These are phyloP conservation scores for Drosophila novamexicana DNA, from an alignment of 1,140 invertebrate species.

Conservation along the genomic window DNA sequence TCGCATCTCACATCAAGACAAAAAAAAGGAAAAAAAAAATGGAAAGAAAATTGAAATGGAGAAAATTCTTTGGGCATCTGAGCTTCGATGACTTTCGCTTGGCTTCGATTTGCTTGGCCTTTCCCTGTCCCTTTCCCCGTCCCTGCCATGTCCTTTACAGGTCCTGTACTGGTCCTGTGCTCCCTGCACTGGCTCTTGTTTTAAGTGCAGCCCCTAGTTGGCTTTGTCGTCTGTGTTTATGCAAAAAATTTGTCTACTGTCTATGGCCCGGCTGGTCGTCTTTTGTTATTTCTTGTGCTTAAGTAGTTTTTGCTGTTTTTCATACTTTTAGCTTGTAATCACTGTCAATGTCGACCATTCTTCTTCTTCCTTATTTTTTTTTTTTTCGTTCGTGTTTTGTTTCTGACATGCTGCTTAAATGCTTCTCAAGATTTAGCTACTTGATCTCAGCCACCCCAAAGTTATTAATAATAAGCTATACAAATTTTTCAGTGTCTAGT, in stretches of 20 bases:
- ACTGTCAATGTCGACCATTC: slow-evolving; percentile 79
- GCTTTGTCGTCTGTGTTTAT: slow-evolving; percentile 82
- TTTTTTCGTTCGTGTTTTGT: slow-evolving; percentile 62
- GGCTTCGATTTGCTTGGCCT: slow-evolving; percentile 60
- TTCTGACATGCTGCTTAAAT: slow-evolving; percentile 82
- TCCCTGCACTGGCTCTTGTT: slow-evolving; percentile 57
- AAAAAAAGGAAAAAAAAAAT: slow-evolving; percentile 6
- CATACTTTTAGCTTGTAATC: slow-evolving; percentile 83
- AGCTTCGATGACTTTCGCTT: slow-evolving; percentile 62
- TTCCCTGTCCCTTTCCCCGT: background rate
- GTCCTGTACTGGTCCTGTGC: background rate
- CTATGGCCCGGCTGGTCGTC: slow-evolving; percentile 51
- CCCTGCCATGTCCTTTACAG: slow-evolving; percentile 1
- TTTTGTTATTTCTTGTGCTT: slow-evolving; percentile 81
- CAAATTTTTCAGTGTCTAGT: slow-evolving; percentile 79
- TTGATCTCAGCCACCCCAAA: slow-evolving; percentile 78
- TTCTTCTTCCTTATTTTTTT: slow-evolving; percentile 51
- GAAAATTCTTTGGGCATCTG: slow-evolving; percentile 66
- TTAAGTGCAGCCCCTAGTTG: slow-evolving; percentile 79
- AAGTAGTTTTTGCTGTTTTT: slow-evolving; percentile 83
- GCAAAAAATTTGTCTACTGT: slow-evolving; percentile 79
- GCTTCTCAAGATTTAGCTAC: slow-evolving; percentile 81
- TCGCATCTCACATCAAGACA: slow-evolving; percentile 59
- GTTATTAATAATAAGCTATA: slow-evolving; percentile 84
- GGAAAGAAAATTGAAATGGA: slow-evolving; percentile 51